These are phyloP conservation scores for Aplocera efformata DNA, from an alignment of 2,888 invertebrate genomes.

Conservation along the genomic window DNA sequence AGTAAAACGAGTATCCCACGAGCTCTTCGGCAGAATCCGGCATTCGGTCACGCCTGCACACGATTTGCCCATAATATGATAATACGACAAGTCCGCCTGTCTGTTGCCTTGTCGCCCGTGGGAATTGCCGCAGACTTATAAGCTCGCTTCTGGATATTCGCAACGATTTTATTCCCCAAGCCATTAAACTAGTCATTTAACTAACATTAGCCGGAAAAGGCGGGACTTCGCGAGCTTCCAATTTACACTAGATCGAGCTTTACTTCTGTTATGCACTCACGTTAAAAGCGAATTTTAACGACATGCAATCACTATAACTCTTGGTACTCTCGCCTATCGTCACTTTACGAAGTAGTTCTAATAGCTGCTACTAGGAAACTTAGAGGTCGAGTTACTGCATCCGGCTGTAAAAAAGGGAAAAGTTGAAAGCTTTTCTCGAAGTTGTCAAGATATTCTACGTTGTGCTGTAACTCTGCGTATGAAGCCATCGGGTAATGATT, in stretches of 20 bases:
- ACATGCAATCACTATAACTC: constrained; percentile 38
- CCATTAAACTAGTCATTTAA: too few relatives aligned
- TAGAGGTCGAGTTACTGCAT: constrained; percentile 39
- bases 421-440: constrained; percentile 38
- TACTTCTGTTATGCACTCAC: constrained; percentile 18
- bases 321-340: constrained; percentile 31
- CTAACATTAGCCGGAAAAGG: too few relatives aligned
- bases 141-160: constrained; percentile 29
- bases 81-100: constrained; percentile 47
- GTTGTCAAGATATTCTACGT: too few relatives aligned
- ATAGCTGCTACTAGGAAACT: constrained; percentile 37
- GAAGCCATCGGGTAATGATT: constrained; percentile 16
- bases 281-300: constrained; percentile 44
- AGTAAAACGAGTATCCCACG: constrained; percentile 1
- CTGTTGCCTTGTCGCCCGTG: constrained; percentile 36
- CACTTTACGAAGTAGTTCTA: constrained; percentile 32
- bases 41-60: constrained; percentile 42
- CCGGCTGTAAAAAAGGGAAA: constrained; percentile 49
- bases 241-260: constrained; percentile 23
- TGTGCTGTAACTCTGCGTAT: constrained; percentile 13
- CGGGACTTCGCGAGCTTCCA: constrained; percentile 4
- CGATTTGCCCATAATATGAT: constrained; percentile 49
- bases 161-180: too few relatives aligned
- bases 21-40: constrained; percentile 33
- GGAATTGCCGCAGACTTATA: constrained; percentile 31